A percentile compares a stretch with the other conserved stretches of the same genome.
These are phyloP conservation scores for Pardalotus punctatus DNA, from an alignment of 2,113 vertebrate species.

Conservation along the genomic window DNA sequence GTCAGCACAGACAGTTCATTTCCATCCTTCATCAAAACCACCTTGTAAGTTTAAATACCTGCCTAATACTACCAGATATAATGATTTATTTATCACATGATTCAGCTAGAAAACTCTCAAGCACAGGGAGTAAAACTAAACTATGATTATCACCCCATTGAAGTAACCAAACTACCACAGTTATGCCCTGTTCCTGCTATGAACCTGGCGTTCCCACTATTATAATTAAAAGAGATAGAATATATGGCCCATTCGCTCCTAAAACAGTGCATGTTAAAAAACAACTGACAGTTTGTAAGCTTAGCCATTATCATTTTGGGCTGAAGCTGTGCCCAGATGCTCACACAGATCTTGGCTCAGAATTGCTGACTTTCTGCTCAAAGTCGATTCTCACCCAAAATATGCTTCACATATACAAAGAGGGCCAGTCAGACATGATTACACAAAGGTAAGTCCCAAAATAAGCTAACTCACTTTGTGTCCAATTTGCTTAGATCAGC, in stretches of 20 bases:
- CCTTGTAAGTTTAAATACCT: neutral
- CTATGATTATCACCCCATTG: neutral
- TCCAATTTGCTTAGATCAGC: slow-evolving; percentile 14
- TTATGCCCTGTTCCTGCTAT: neutral
- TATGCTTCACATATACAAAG: neutral
- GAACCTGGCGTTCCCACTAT: neutral
- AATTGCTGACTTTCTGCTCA: neutral
- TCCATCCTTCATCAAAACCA: neutral
- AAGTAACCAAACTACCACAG: neutral
- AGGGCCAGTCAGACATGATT: neutral
- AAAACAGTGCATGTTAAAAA: neutral
- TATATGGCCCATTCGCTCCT: neutral
- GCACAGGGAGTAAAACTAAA: neutral
- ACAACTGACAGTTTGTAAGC: neutral
- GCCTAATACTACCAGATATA: neutral
- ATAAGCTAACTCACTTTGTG: neutral
- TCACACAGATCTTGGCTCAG: neutral
- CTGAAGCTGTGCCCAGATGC: neutral
- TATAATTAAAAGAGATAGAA: neutral
- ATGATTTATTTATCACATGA: neutral
- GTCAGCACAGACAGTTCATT: neutral
- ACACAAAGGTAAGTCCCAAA: neutral
- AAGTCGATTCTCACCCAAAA: neutral
- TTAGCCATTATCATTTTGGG: neutral
- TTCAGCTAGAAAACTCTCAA: neutral